Percentiles rank a stretch among this genome's conserved stretches.
Conservation (phyloP, 2,797 vertebrate species). For the Eulemur albifrons region DNA sequence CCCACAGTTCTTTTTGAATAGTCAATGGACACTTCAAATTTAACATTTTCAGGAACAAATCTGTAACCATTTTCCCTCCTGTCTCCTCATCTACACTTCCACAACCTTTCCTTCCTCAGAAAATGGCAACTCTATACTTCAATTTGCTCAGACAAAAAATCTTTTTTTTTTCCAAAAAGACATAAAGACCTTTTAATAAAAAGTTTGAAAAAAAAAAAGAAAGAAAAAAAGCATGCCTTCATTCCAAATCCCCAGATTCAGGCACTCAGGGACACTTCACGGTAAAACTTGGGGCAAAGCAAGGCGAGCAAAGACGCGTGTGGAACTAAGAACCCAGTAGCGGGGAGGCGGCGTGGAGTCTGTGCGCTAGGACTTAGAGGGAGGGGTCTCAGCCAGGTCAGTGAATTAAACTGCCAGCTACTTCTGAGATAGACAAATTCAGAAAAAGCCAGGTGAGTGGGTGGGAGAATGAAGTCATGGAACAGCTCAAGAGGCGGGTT, state of each 20-base stretch:
- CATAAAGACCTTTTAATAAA: too few species aligned
- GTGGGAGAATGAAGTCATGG: neutral
- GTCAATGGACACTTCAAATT: neutral
- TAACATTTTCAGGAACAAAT: neutral
- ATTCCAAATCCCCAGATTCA: neutral
- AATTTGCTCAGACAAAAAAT: neutral
- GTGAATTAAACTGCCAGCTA: neutral
- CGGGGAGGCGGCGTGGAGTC: neutral
- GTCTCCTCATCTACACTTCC: neutral
- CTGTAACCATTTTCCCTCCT: neutral
- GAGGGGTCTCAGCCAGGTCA: neutral
- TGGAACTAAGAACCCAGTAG: neutral
- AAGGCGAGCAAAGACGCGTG: neutral
- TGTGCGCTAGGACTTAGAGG: neutral
- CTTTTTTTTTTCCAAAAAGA: too few species aligned
- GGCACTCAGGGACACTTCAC: too few species aligned
- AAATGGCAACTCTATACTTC: neutral
- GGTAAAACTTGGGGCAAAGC: neutral
- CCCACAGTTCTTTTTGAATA: neutral
- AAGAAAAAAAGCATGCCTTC: neutral
- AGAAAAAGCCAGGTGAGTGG: conserved; percentile 13
- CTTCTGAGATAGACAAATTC: neutral
- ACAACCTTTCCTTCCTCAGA: neutral
- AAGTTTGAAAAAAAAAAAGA: neutral
- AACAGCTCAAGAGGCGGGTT: neutral